These are phyloP conservation scores for Lacanobia oleracea DNA, from an alignment of 2,888 invertebrate species.

Conservation along the genomic window DNA sequence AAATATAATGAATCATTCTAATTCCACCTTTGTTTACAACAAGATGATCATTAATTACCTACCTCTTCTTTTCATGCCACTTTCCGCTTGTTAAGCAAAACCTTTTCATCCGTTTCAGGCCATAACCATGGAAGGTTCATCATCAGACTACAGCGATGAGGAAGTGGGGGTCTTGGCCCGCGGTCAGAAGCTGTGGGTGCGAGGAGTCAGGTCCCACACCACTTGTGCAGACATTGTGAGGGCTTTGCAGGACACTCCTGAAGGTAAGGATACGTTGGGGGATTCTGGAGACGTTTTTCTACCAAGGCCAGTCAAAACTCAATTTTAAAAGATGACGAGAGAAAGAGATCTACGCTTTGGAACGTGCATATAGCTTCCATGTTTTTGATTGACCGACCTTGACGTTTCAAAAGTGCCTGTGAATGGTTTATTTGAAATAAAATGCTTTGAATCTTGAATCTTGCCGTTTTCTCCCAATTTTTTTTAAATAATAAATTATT, in stretches of 20 bases:
- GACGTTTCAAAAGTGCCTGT: too few species aligned
- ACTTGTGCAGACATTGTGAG: constrained; percentile 95
- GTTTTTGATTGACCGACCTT: too few species aligned
- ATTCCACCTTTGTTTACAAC: neutral
- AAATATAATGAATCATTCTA: too few species aligned
- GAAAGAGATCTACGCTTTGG: too few species aligned
- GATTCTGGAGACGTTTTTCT: too few species aligned
- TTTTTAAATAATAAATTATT: too few species aligned
- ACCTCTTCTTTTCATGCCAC: neutral
- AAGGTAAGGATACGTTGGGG: constrained; percentile 75
- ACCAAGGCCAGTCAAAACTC: too few species aligned
- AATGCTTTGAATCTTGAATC: too few species aligned
- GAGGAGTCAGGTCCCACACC: constrained; percentile 94
- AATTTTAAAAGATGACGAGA: too few species aligned
- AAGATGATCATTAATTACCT: neutral
- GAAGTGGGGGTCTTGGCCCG: constrained; percentile 94
- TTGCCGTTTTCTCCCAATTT: too few species aligned
- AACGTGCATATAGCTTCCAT: too few species aligned
- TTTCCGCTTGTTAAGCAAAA: neutral
- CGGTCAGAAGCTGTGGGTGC: constrained; percentile 95
- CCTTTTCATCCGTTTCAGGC: constrained; percentile 32
- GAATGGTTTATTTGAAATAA: too few species aligned
- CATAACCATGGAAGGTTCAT: constrained; percentile 86
- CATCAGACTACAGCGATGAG: constrained; percentile 91
- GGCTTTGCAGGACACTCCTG: constrained; percentile 91